A percentile compares a stretch with the other conserved stretches of the same genome.
Evolutionary conservation across 92 coral and sea anemone species (phyloP).

Genomic region (Ricordea florida): DNA sequence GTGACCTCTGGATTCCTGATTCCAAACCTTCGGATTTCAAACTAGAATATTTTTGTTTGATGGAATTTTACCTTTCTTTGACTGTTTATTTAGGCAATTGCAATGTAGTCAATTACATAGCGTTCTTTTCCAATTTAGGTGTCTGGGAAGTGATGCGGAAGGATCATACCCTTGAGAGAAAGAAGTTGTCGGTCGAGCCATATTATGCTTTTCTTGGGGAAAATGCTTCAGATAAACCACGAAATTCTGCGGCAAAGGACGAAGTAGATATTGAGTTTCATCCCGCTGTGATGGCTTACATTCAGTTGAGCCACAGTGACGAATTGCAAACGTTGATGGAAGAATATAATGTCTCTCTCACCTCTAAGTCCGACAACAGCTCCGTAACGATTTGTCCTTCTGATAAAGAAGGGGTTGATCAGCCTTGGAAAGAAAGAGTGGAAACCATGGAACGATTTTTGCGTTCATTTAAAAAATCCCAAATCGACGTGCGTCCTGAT

Average conservation of each 20-base stretch:
- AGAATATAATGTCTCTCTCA: background rate
- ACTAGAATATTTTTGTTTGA: background rate
- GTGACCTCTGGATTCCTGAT: too few species aligned
- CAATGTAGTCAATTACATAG: background rate
- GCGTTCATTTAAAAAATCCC: background rate
- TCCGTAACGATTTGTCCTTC: conserved; percentile 6
- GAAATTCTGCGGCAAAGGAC: background rate
- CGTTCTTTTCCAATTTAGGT: conserved; percentile 18
- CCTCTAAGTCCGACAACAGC: background rate
- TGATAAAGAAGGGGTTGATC: background rate
- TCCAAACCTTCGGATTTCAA: background rate
- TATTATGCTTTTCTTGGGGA: conserved; percentile 54
- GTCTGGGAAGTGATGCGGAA: conserved; percentile 15
- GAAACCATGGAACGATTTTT: background rate
- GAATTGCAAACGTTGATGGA: conserved; percentile 18
- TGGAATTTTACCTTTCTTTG: background rate
- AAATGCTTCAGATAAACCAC: too few species aligned
- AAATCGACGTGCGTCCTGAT: background rate
- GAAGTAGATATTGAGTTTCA: background rate
- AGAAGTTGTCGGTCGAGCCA: conserved; percentile 20
- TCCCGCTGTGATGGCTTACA: background rate
- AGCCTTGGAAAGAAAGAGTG: conserved; percentile 2
- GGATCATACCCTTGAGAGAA: conserved; percentile 29
- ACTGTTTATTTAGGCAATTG: background rate
- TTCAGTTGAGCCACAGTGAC: background rate